Conservation (phyloP, 2,888 invertebrate species). For the Drosophila merina region DNA sequence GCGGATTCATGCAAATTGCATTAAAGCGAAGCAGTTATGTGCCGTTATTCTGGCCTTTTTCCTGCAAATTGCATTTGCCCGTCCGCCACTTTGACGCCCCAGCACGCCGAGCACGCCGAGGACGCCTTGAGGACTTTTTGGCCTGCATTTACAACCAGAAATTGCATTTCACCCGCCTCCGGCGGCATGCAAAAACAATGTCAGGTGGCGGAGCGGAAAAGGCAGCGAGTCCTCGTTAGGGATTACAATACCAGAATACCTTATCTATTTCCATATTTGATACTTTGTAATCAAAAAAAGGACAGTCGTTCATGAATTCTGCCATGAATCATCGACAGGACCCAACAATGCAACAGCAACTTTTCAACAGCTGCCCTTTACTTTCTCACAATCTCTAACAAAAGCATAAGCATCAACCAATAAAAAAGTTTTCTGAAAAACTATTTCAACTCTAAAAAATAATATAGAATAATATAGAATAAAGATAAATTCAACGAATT, state of each 20-base stretch:
- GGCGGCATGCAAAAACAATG: conserved; percentile 26
- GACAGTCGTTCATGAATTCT: neutral
- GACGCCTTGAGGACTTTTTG: conserved; percentile 18
- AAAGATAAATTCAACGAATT: too few relatives aligned
- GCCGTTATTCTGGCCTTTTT: conserved; percentile 39
- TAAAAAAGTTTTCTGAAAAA: too few relatives aligned
- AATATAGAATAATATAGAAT: too few relatives aligned
- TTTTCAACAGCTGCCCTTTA: too few relatives aligned
- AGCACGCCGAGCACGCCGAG: neutral
- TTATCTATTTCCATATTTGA: neutral
- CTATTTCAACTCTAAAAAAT: too few relatives aligned
- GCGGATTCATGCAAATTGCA: conserved; percentile 58
- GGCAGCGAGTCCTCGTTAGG: neutral
- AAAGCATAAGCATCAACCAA: too few relatives aligned
- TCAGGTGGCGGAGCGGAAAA: conserved; percentile 11
- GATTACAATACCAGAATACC: neutral
- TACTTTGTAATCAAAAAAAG: neutral
- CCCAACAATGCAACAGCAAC: too few relatives aligned
- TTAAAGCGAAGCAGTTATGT: conserved; percentile 62
- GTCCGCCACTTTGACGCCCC: conserved; percentile 18
- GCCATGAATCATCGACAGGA: too few relatives aligned
- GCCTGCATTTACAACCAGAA: conserved; percentile 11
- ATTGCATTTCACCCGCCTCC: conserved; percentile 11
- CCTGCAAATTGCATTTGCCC: conserved; percentile 55
- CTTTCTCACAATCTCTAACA: too few relatives aligned